A percentile compares a stretch with the other conserved stretches of the same genome.
Evolutionary conservation across 1,140 invertebrate genomes (phyloP).

Genomic region (Cotesia typhae): DNA sequence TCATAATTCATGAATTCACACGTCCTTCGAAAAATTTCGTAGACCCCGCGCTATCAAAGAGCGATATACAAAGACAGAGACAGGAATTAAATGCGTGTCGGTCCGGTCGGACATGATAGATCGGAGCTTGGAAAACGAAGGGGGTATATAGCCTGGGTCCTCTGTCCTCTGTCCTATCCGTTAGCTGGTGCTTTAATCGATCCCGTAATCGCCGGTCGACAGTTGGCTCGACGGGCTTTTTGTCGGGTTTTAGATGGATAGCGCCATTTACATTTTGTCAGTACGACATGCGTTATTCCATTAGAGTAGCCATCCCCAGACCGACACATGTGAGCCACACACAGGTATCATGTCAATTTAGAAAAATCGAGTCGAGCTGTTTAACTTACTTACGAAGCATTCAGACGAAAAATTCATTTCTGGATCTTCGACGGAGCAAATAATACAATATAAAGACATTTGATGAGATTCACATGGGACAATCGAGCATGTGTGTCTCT

Average conservation of each 20-base stretch:
- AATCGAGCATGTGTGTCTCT: background rate
- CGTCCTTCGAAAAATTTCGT: too few relatives aligned
- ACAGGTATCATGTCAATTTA: background rate
- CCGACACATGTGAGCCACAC: conserved; percentile 11
- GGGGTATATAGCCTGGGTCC: conserved; percentile 55
- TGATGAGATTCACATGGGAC: background rate
- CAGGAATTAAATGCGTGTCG: conserved; percentile 1
- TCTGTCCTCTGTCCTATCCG: too few relatives aligned
- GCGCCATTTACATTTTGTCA: conserved; percentile 68
- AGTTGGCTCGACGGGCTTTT: conserved; percentile 64
- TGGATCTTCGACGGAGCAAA: too few relatives aligned
- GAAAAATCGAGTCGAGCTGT: background rate
- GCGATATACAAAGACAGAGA: too few relatives aligned
- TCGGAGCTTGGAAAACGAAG: conserved; percentile 59
- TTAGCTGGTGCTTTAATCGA: conserved; percentile 60
- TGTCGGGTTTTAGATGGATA: conserved; percentile 65
- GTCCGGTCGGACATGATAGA: conserved; percentile 58
- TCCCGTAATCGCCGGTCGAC: conserved; percentile 65
- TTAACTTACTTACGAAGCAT: too few relatives aligned
- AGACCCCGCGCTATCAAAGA: too few relatives aligned
- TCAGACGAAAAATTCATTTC: too few relatives aligned
- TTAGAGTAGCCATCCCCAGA: conserved; percentile 64
- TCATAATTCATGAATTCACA: too few relatives aligned
- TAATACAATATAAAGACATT: background rate
- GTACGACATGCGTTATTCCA: conserved; percentile 61